Evolutionary conservation across 2,113 vertebrate species (phyloP), one percentile per base, ranked within the genome.

Genomic region (Platichthys stellatus): DNA sequence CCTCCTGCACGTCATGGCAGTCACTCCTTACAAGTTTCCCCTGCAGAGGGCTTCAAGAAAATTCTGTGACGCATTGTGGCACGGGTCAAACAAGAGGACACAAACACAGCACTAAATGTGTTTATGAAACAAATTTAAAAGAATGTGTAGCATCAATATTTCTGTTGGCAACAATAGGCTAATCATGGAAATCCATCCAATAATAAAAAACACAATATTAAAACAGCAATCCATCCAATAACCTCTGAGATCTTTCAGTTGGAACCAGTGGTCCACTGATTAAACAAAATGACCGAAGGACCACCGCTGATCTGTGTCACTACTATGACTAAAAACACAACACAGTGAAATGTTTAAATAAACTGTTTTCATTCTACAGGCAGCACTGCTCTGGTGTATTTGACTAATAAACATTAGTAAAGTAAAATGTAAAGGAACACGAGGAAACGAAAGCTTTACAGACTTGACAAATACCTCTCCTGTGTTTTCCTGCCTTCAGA

Each of bases 1-100:
- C 75, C 45, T 83, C 61, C 81, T 64, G 49, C 64, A 80, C 45
- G 24, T 76, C 80, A 86, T 60, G 47, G 53, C 62, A 74, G 23
- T 69, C 17, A 38, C 57, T 60, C 12, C 15, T 21, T 58, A 35
- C 63, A 59, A 1, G 9, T 64, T 38, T 69, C 40, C 77, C 65
- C 20, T 73, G 28, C 64, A 51, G 61, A 76, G 9, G 20, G 47
- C 66, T 56, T 31, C 13, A 7, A 6, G 15, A 4, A 49, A 5
- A 49, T 49, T 49, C 4, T 18, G 45, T 63, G 21, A 63, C 35
- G n/a, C 38, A 53, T 11, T 26, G 21, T 23, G 20, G 43, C 63
- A 21, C 13, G 2, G n/a, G n/a, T 69, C 9, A 23, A 58, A 49
- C 20, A 4, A 2, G 18, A 18, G 38, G 43, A 60, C 18, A 61